Evolutionary conservation across 2,113 vertebrate genomes (phyloP).

Genomic region (Cheilinus undulatus): DNA sequence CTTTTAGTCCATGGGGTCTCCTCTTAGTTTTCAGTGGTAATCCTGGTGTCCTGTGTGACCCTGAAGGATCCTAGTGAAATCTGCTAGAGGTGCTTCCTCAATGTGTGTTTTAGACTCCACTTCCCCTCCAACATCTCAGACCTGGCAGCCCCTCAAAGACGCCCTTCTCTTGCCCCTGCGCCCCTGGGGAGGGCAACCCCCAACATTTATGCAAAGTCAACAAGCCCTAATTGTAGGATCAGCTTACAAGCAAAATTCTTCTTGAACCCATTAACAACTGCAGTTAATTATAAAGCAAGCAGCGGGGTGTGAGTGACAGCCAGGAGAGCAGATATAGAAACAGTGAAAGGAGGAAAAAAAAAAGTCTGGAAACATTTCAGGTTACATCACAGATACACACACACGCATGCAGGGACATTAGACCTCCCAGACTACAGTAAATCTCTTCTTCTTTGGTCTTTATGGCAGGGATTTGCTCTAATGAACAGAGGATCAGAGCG

Average conservation of each 20-base stretch:
- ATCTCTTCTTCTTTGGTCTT: constrained; percentile 65
- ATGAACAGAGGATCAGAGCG: constrained; percentile 72
- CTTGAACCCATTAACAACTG: constrained; percentile 83
- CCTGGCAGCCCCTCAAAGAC: constrained; percentile 80
- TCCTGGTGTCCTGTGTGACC: constrained; percentile 61
- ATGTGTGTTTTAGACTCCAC: constrained; percentile 54
- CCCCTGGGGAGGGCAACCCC: constrained; percentile 71
- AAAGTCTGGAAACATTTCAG: constrained; percentile 47
- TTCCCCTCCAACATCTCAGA: constrained; percentile 61
- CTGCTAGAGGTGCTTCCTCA: constrained; percentile 45
- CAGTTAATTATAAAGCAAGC: constrained; percentile 78
- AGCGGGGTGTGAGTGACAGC: constrained; percentile 59
- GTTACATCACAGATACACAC: constrained; percentile 49
- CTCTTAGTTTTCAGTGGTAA: constrained; percentile 62
- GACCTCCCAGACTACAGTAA: constrained; percentile 70
- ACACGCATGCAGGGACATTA: constrained; percentile 27
- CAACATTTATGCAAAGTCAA: constrained; percentile 86
- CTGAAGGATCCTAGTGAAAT: constrained; percentile 46
- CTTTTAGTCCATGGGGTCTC: constrained; percentile 31
- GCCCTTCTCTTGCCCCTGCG: constrained; percentile 68
- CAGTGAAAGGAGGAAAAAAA: constrained; percentile 9
- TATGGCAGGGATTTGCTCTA: constrained; percentile 70
- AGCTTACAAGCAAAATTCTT: constrained; percentile 81
- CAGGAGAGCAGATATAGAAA: constrained; percentile 30
- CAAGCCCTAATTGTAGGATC: constrained; percentile 86